phyloP scores from a whole-genome alignment of 2,113 vertebrate genomes.

The Emydura subglobosa region DNA sequence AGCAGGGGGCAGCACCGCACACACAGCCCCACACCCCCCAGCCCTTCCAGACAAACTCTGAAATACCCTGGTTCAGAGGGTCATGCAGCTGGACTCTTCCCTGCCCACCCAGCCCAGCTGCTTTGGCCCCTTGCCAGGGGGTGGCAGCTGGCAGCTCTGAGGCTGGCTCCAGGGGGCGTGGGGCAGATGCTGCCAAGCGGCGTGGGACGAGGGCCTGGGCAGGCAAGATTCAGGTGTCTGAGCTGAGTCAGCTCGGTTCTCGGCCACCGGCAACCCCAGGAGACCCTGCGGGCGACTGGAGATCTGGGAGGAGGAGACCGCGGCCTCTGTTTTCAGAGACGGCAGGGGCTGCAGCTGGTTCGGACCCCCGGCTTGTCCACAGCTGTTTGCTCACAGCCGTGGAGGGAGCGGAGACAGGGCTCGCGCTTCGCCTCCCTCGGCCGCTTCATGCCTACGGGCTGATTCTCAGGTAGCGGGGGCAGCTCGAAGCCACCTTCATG shows the following conservation, averaged over 20 bases:
- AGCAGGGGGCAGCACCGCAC: neutral
- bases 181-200: neutral
- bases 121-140: neutral
- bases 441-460: neutral
- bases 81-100: too few species aligned
- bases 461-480: neutral
- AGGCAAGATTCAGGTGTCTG: neutral
- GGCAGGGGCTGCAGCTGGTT: neutral
- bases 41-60: neutral
- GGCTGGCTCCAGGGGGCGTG: neutral
- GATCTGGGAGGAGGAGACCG: neutral
- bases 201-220: neutral
- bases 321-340: neutral
- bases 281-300: neutral
- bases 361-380: neutral
- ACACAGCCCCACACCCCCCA: neutral
- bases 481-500: too few species aligned
- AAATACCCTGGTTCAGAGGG: neutral
- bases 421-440: neutral
- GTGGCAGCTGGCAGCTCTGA: neutral
- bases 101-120: too few species aligned
- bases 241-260: neutral
- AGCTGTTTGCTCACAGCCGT: neutral
- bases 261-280: neutral
- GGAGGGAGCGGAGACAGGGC: fast-evolving